A percentile compares a stretch with the other conserved stretches of the same genome.
Conservation (phyloP, 2,888 invertebrate species). For the Tanypteryx hageni region DNA sequence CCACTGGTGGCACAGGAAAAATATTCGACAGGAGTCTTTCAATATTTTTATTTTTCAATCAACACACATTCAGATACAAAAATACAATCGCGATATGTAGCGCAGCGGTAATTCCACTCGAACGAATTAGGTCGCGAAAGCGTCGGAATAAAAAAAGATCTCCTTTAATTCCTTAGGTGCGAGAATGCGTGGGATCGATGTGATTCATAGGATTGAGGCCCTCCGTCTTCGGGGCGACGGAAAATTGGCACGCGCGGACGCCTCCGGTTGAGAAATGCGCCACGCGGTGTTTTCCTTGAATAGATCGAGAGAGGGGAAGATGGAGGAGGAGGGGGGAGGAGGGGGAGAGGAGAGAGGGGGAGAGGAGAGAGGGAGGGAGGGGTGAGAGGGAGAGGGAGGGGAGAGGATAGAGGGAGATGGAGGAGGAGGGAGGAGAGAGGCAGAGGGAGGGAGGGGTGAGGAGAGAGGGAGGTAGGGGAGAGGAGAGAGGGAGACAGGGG, state of each 20-base stretch:
- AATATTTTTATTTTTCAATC: too few species aligned
- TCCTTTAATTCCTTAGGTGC: background rate
- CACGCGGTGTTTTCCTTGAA: too few species aligned
- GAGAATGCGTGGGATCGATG: conserved; percentile 32
- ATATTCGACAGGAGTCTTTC: too few species aligned
- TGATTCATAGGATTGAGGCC: background rate
- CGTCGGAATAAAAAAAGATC: too few species aligned
- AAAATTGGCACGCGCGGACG: background rate
- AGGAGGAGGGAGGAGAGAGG: background rate
- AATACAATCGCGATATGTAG: too few species aligned
- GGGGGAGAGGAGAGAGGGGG: background rate
- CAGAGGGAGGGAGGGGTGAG: background rate
- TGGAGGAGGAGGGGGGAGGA: background rate
- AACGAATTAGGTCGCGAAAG: too few species aligned
- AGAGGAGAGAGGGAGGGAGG: background rate
- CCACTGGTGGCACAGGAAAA: too few species aligned
- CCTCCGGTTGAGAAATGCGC: too few species aligned
- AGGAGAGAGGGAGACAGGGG: background rate
- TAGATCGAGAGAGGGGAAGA: background rate
- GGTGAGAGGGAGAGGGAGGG: too few species aligned
- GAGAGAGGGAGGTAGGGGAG: background rate
- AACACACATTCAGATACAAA: too few species aligned
- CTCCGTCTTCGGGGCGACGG: background rate
- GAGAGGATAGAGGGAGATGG: background rate
- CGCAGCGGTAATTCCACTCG: too few species aligned